These are phyloP conservation scores for Macaria liturata DNA, from an alignment of 2,888 invertebrate species.

Conservation along the genomic window DNA sequence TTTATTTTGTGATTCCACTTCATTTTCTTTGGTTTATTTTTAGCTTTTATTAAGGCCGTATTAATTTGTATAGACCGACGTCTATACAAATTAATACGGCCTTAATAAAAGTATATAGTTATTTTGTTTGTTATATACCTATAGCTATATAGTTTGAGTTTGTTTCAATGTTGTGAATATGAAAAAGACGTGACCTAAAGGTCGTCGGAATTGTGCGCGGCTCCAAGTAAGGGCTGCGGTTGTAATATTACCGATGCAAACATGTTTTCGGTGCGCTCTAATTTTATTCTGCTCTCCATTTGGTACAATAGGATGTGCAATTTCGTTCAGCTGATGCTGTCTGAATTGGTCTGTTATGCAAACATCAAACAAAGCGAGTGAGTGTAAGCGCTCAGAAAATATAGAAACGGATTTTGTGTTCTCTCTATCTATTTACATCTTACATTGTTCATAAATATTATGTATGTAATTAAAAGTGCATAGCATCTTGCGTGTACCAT, in stretches of 20 bases:
- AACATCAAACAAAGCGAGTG: constrained; percentile 59
- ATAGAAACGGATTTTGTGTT: constrained; percentile 27
- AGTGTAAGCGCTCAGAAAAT: constrained; percentile 47
- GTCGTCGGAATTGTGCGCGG: constrained; percentile 46
- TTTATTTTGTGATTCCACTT: constrained; percentile 54
- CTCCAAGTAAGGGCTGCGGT: constrained; percentile 41
- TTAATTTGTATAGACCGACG: constrained; percentile 42
- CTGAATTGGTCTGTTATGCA: constrained; percentile 63
- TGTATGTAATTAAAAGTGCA: no score
- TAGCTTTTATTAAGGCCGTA: constrained; percentile 35
- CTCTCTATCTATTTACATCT: no score
- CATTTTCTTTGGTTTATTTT: constrained; percentile 46
- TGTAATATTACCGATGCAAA: constrained; percentile 62
- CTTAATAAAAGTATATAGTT: no score
- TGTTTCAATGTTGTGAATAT: constrained; percentile 51
- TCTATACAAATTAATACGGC: no score
- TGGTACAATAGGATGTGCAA: constrained; percentile 63
- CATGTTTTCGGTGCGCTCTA: constrained; percentile 60
- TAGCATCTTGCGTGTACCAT: no score
- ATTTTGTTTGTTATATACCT: no score
- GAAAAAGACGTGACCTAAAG: constrained; percentile 44
- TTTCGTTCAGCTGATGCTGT: constrained; percentile 61
- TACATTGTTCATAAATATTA: no score
- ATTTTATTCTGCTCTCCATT: constrained; percentile 64
- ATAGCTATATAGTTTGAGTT: constrained; percentile 47